A percentile compares a stretch with the other conserved stretches of the same genome.
These are phyloP conservation scores for Dryobates pubescens DNA, from an alignment of 2,797 vertebrate species.

Conservation along the genomic window DNA sequence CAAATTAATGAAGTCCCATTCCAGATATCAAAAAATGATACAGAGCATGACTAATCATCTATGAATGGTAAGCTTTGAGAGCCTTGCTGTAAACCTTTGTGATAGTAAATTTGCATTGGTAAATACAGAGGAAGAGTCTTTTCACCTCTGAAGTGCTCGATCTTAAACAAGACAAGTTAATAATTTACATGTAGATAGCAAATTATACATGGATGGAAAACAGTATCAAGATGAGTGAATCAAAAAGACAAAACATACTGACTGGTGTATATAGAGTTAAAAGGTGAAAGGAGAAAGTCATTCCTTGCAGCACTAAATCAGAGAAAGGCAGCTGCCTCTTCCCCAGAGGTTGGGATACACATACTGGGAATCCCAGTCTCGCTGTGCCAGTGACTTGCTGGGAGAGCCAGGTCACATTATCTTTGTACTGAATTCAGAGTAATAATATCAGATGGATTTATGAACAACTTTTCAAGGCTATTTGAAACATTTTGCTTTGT, in stretches of 20 bases:
- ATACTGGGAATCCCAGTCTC: neutral
- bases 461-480: neutral
- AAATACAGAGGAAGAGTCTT: neutral
- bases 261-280: neutral
- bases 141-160: neutral
- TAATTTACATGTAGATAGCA: neutral
- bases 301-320: neutral
- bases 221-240: neutral
- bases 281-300: neutral
- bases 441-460: fast-evolving
- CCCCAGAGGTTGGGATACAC: too few relatives aligned
- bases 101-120: neutral
- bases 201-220: neutral
- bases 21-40: neutral
- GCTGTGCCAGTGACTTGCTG: neutral
- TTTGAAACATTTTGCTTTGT: neutral
- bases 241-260: neutral
- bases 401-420: neutral
- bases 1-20: constrained; percentile 27
- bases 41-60: neutral
- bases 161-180: neutral
- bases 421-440: neutral
- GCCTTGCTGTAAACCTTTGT: neutral
- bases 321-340: neutral
- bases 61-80: constrained; percentile 10